These are phyloP conservation scores for Erethizon dorsatum DNA, from an alignment of 2,797 vertebrate species.

Conservation along the genomic window DNA sequence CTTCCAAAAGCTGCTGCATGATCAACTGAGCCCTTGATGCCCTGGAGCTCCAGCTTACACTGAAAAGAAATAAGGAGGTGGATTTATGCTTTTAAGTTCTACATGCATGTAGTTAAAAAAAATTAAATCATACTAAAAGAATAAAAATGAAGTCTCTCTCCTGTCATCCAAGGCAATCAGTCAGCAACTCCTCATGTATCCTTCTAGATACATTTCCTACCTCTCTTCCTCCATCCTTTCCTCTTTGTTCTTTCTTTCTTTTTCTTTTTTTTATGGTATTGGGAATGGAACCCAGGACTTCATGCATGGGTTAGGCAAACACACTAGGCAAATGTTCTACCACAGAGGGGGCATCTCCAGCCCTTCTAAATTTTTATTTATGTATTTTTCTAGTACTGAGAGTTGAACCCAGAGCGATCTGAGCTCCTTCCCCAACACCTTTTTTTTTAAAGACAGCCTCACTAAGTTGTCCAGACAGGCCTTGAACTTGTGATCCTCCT, in stretches of 20 bases:
- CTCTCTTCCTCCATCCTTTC: not conserved
- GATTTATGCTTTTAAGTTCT: not conserved
- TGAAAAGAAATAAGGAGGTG: conserved; percentile 81
- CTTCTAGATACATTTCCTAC: not conserved
- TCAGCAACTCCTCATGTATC: not conserved
- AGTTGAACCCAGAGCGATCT: not conserved
- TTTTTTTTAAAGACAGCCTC: not conserved
- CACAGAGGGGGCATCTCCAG: not conserved
- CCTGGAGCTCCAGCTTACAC: conserved; percentile 96
- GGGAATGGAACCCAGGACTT: not conserved
- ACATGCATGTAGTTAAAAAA: not conserved
- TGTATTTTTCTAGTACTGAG: not conserved
- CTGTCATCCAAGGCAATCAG: not conserved
- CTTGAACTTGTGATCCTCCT: not conserved
- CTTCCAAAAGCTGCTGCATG: conserved; percentile 96
- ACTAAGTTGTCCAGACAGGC: not conserved
- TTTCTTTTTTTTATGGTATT: not conserved
- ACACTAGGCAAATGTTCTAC: not conserved
- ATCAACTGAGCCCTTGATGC: conserved; percentile 91
- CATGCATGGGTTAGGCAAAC: not conserved
- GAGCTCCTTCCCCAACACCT: not conserved
- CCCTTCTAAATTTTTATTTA: not conserved
- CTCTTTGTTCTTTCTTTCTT: not conserved
- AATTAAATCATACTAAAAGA: not conserved
- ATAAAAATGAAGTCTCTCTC: not conserved